A percentile compares a stretch with the other conserved stretches of the same genome.
Conservation (phyloP, 2,888 invertebrate genomes). For the Xestia sexstrigata region DNA sequence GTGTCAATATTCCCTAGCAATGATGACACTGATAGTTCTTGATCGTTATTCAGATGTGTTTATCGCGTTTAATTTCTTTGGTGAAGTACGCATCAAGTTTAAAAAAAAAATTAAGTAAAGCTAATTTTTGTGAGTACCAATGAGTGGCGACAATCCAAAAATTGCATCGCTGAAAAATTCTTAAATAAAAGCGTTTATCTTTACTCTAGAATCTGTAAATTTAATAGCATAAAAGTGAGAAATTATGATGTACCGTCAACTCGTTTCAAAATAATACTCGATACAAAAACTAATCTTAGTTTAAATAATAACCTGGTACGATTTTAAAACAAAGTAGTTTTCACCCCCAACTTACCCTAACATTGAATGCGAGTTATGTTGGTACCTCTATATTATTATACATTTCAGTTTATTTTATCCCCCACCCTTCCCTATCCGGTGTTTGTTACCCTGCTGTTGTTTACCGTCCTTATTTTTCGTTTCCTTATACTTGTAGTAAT, state of each 20-base stretch:
- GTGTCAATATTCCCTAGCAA: background rate
- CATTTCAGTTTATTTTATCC: slow-evolving; percentile 90
- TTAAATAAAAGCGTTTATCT: too few species aligned
- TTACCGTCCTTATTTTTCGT: slow-evolving; percentile 70
- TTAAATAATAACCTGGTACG: slow-evolving; percentile 69
- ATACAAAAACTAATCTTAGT: slow-evolving; percentile 65
- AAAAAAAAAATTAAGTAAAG: background rate
- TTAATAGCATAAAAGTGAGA: background rate
- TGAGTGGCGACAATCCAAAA: background rate
- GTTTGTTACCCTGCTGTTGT: slow-evolving; percentile 79
- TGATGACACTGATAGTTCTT: background rate
- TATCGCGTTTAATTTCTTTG: background rate
- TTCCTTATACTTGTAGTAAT: slow-evolving; percentile 58
- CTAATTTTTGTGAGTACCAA: background rate
- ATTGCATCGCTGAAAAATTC: background rate
- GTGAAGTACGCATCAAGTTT: background rate
- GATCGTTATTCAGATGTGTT: background rate
- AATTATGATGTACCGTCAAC: slow-evolving; percentile 55
- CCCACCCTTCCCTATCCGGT: slow-evolving; percentile 79
- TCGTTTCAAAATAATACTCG: slow-evolving; percentile 63
- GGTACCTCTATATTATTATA: slow-evolving; percentile 88
- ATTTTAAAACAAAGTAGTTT: slow-evolving; percentile 71
- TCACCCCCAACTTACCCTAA: slow-evolving; percentile 81
- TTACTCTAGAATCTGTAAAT: background rate
- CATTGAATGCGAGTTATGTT: slow-evolving; percentile 84